Evolutionary conservation across 2,888 invertebrate genomes (phyloP).

Genomic region (Drosophila leonis): DNA sequence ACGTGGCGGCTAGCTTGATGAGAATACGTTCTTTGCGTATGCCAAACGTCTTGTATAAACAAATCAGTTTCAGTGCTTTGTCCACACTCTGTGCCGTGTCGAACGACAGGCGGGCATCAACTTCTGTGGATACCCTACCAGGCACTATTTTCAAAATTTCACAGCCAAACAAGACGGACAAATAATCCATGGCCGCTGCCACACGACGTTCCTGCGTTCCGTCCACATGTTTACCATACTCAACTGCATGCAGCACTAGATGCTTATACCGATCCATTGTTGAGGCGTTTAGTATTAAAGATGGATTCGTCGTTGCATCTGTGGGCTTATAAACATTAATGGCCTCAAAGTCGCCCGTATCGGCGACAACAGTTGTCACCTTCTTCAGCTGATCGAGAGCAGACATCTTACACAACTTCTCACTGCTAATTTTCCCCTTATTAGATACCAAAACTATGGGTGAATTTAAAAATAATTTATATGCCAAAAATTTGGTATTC

Average conservation of each 20-base stretch:
- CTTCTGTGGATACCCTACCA: slow-evolving; percentile 89
- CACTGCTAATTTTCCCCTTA: not conserved
- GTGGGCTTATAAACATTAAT: slow-evolving; percentile 88
- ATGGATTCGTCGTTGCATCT: slow-evolving; percentile 99
- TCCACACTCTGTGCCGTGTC: slow-evolving; percentile 95
- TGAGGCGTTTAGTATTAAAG: slow-evolving; percentile 96
- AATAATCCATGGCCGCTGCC: slow-evolving; percentile 94
- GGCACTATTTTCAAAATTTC: slow-evolving; percentile 99
- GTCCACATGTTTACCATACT: slow-evolving; percentile 91
- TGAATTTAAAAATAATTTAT: not conserved
- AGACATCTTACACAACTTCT: slow-evolving; percentile 7
- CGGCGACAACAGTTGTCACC: slow-evolving; percentile 28
- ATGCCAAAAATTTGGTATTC: not conserved
- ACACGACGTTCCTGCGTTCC: slow-evolving; percentile 83
- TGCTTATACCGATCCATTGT: slow-evolving; percentile 95
- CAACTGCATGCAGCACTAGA: slow-evolving; percentile 95
- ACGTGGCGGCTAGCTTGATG: slow-evolving; percentile 98
- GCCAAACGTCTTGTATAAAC: slow-evolving; percentile 95
- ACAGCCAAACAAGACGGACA: slow-evolving; percentile 97
- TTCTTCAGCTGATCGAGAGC: slow-evolving; percentile 23
- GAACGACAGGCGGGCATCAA: slow-evolving; percentile 90
- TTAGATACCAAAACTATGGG: not conserved
- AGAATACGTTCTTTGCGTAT: slow-evolving; percentile 96
- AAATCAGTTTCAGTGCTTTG: slow-evolving; percentile 95
- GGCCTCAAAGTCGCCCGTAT: slow-evolving; percentile 19